Evolutionary conservation across 2,888 invertebrate genomes (phyloP).

Genomic region (Eurytoma adleriae): DNA sequence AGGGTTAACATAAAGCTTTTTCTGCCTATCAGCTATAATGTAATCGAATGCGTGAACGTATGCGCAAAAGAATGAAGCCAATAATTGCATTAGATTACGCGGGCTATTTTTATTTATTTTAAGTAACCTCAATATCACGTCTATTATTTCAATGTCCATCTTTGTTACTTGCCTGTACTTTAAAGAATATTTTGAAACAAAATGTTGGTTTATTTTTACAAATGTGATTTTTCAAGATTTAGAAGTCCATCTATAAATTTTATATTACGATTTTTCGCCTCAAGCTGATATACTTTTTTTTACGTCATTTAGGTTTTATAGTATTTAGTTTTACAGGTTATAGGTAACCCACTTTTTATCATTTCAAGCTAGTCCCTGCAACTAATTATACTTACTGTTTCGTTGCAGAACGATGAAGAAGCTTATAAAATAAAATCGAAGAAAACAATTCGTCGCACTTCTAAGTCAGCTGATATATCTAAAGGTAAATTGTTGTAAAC

Average conservation of each 20-base stretch:
- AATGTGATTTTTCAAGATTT: neutral
- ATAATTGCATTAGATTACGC: slow-evolving; percentile 12
- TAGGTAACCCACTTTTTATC: neutral
- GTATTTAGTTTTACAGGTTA: slow-evolving; percentile 2
- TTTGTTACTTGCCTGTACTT: slow-evolving; percentile 17
- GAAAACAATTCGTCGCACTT: slow-evolving; percentile 28
- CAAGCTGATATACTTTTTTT: slow-evolving; percentile 40
- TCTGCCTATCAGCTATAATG: neutral
- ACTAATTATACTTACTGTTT: neutral
- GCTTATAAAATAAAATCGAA: slow-evolving; percentile 38
- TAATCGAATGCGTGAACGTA: slow-evolving; percentile 17
- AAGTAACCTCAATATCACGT: neutral
- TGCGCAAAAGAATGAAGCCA: slow-evolving; percentile 13
- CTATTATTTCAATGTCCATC: slow-evolving; percentile 8
- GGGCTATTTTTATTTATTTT: slow-evolving; percentile 35
- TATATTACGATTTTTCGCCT: neutral
- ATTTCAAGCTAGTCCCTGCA: neutral
- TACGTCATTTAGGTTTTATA: slow-evolving; percentile 6
- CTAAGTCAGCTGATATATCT: slow-evolving; percentile 52
- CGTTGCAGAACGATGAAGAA: slow-evolving; percentile 46
- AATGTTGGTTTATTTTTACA: slow-evolving; percentile 9
- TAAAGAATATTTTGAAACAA: slow-evolving; percentile 10
- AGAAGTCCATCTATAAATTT: neutral
- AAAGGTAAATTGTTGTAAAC: slow-evolving; percentile 42
- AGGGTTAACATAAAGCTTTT: no score